Percentiles rank a stretch among this genome's conserved stretches.
Conservation (phyloP, 2,113 vertebrate species). For the Pomatorhinus ruficollis region DNA sequence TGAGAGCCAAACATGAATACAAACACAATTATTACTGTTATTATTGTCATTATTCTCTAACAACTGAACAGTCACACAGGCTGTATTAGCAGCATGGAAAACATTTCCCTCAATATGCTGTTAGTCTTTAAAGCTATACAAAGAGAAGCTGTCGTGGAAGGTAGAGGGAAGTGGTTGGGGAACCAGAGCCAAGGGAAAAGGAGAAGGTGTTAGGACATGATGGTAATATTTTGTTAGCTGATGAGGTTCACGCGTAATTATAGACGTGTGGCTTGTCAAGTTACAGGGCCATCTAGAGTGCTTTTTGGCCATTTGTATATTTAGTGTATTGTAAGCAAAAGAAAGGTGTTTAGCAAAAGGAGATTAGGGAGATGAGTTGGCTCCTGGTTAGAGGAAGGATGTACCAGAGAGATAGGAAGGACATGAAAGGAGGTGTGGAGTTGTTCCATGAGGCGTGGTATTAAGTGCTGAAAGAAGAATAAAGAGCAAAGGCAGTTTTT, state of each 20-base stretch:
- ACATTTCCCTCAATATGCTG: background rate
- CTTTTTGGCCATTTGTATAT: slow-evolving; percentile 50
- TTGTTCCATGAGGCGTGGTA: slow-evolving; percentile 49
- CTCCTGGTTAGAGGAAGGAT: slow-evolving; percentile 52
- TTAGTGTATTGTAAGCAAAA: slow-evolving; percentile 42
- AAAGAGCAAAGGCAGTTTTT: slow-evolving; percentile 50
- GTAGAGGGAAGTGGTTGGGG: slow-evolving; percentile 23
- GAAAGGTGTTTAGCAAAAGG: slow-evolving; percentile 26
- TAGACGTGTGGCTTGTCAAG: slow-evolving; percentile 18
- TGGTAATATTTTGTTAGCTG: slow-evolving; percentile 52
- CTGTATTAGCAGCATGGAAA: background rate
- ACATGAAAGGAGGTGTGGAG: slow-evolving; percentile 47
- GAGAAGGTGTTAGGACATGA: slow-evolving; percentile 35
- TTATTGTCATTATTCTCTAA: slow-evolving; percentile 9
- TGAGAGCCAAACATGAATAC: background rate
- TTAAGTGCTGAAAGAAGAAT: slow-evolving; percentile 54
- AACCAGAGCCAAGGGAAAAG: slow-evolving; percentile 20
- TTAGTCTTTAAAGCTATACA: background rate
- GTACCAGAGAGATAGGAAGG: slow-evolving; percentile 48
- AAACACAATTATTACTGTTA: background rate
- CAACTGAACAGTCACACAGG: background rate
- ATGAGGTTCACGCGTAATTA: slow-evolving; percentile 35
- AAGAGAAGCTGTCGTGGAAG: background rate
- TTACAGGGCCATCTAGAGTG: slow-evolving; percentile 10
- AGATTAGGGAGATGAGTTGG: slow-evolving; percentile 61